Conservation (phyloP, 2,797 vertebrate genomes). For the Miichthys miiuy region DNA sequence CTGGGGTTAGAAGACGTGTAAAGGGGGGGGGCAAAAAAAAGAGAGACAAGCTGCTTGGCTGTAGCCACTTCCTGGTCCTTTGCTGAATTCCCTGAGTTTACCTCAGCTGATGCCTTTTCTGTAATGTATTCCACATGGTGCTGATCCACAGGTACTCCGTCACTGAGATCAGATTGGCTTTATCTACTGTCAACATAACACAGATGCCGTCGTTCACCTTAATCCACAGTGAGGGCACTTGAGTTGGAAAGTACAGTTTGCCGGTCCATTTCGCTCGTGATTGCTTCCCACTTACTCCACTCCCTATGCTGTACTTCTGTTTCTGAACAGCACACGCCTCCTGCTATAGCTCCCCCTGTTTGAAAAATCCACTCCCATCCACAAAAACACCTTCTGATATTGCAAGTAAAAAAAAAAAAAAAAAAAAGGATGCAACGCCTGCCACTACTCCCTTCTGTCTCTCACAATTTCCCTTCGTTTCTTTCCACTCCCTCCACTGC, state of each 20-base stretch:
- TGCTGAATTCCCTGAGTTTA: conserved; percentile 40
- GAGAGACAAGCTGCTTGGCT: conserved; percentile 19
- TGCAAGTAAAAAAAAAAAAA: conserved; percentile 37
- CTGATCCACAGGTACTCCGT: conserved; percentile 71
- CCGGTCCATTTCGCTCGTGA: conserved; percentile 78
- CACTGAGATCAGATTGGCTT: conserved; percentile 25
- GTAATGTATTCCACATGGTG: conserved; percentile 78
- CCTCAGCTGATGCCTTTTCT: conserved; percentile 39
- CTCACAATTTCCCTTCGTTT: conserved; percentile 47
- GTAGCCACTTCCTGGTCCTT: conserved; percentile 57
- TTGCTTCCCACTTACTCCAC: conserved; percentile 70
- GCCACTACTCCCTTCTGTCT: conserved; percentile 55
- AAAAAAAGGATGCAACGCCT: conserved; percentile 50
- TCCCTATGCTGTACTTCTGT: conserved; percentile 59
- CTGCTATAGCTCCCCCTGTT: conserved; percentile 51
- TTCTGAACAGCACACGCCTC: conserved; percentile 64
- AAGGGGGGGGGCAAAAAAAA: not conserved
- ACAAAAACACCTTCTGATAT: conserved; percentile 56
- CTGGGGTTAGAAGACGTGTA: conserved; percentile 45
- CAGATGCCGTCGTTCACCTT: conserved; percentile 55
- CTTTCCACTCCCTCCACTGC: conserved; percentile 60
- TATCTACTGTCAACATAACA: conserved; percentile 26
- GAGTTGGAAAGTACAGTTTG: conserved; percentile 65
- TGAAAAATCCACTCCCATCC: conserved; percentile 57
- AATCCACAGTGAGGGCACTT: conserved; percentile 60